Evolutionary conservation across 35 echinoderm and acorn worm genomes (phyloP), one percentile per base, ranked within the genome.

Genomic region (Eucidaris tribuloides): DNA sequence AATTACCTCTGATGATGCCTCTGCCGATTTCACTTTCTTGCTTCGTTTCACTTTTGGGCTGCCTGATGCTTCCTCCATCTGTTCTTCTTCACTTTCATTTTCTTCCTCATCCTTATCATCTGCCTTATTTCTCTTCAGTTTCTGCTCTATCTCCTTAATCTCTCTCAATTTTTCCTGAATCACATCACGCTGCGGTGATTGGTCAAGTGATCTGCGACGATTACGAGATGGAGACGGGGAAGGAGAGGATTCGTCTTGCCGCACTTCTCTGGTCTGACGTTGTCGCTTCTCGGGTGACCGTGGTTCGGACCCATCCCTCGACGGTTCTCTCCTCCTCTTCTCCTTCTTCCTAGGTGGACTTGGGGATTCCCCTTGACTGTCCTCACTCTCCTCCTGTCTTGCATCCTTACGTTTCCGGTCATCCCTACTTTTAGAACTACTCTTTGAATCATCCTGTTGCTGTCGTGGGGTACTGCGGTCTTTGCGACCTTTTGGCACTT

Each of bases 31-130:
- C 9, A 33, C 37, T 44, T 74, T 74, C 68, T 74, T 74, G 68
- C 68, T 74, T 23, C 44, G 38, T 40, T 74, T 74, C 37, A 74
- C 68, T 40, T 74, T 74, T 42, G 68, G 68, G 44, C 68, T 74
- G 9, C 9, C 9, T 74, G 38, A 33, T 25, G 38, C 44, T 22
- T 74, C 68, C 5, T 64, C 25, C 4, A 32, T 34, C 30, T 11
- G 28, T 32, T 64, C 61, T 34, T 32, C 37, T n/a, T 74, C 44
- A 3, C 68, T 43, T 42, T 74, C 68, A 6, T 74, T 40, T 18
- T 74, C 68, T 2, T 40, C 44, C 68, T 74, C 68, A 44, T 74
- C 68, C 24, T 74, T 40, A 74, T 36, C 37, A 19, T 74, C 68
- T 24, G 17, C 37, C 14, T 42, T 6, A 14, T 44, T 36, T 74